Percentiles rank a stretch among this genome's conserved stretches.
phyloP scores from a whole-genome alignment of 2,888 invertebrate genomes.

The Alentia gelatinosa region DNA sequence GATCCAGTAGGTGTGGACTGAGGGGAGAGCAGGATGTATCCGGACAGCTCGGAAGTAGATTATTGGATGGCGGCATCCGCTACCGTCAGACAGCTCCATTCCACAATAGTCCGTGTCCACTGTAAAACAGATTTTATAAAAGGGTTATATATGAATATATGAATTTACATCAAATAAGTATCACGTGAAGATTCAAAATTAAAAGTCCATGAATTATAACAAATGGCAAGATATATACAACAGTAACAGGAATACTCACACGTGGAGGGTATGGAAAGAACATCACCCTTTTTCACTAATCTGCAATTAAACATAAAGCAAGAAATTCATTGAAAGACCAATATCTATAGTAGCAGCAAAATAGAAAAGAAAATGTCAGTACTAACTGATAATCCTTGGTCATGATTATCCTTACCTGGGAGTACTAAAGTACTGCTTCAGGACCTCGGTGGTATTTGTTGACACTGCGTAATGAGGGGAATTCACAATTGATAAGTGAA shows the following conservation, averaged over 20 bases:
- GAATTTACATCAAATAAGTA: not conserved
- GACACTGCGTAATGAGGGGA: slow-evolving; percentile 39
- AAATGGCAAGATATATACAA: no score
- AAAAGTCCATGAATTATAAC: no score
- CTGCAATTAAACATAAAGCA: not conserved
- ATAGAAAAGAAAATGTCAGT: no score
- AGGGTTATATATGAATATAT: not conserved
- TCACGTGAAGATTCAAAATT: not conserved
- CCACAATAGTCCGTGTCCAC: not conserved
- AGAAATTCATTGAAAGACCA: not conserved
- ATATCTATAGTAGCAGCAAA: no score
- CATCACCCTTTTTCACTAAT: slow-evolving; percentile 19
- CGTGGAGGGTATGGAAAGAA: not conserved
- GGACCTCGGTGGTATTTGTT: not conserved
- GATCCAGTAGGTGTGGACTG: slow-evolving; percentile 68
- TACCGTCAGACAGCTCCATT: not conserved
- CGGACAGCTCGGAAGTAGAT: slow-evolving; percentile 73
- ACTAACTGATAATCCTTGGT: no score
- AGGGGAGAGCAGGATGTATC: slow-evolving; percentile 67
- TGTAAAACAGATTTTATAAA: not conserved
- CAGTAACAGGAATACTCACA: not conserved
- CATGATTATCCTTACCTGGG: no score
- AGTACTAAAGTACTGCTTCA: not conserved
- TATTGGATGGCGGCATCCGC: slow-evolving; percentile 67
- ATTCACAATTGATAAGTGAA: slow-evolving; percentile 44